Conservation (phyloP, 2,113 vertebrate species). For the human (Homo sapiens) region DNA sequence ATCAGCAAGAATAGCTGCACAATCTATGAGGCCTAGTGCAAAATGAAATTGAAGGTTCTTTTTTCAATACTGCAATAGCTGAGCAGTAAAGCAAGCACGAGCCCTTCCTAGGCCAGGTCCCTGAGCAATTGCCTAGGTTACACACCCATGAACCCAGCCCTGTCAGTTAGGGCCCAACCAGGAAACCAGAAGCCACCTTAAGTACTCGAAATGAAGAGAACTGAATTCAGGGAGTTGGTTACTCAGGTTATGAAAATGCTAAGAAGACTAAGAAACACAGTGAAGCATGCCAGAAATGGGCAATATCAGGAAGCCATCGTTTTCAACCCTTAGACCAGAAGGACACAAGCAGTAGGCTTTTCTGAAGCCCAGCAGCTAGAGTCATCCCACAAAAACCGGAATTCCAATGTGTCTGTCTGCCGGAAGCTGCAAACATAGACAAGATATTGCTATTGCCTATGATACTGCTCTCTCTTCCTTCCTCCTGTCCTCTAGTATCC, state of each 20-base stretch:
- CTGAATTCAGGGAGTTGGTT: not conserved
- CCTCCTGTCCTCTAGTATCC: not conserved
- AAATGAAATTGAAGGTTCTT: not conserved
- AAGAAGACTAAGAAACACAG: not conserved
- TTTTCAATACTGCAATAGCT: not conserved
- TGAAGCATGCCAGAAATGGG: not conserved
- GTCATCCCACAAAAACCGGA: not conserved
- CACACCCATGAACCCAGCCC: not conserved
- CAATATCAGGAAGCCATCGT: not conserved
- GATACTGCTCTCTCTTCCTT: too few species aligned
- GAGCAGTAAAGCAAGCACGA: not conserved
- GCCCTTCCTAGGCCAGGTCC: too few species aligned
- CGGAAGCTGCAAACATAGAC: too few species aligned
- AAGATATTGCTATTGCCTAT: rapidly evolving
- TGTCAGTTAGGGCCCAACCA: not conserved
- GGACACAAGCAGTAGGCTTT: not conserved
- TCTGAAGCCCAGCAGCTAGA: not conserved
- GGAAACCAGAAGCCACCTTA: not conserved
- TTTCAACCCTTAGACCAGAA: not conserved
- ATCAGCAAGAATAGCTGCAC: not conserved
- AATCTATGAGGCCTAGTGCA: rapidly evolving
- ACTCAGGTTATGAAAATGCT: not conserved
- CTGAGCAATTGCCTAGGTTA: not conserved
- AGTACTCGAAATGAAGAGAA: not conserved
- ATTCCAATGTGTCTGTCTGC: not conserved